A percentile compares a stretch with the other conserved stretches of the same genome.
Conservation (phyloP, 1,140 invertebrate species). For the Tachypleus tridentatus region DNA sequence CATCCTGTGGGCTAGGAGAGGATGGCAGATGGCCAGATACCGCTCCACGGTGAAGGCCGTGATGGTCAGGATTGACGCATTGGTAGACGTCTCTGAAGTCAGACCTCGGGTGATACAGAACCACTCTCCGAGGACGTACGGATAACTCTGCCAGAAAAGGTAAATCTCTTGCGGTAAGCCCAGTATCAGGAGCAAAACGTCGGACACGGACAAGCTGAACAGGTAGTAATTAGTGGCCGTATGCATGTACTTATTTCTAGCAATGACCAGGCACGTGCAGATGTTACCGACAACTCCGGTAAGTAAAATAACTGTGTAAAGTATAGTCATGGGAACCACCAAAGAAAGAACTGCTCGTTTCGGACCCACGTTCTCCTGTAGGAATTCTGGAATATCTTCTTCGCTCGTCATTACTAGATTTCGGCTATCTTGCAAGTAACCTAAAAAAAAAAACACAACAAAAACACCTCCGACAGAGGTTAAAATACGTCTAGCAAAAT, state of each 20-base stretch:
- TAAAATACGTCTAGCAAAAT: too few species aligned
- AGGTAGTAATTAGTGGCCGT: slow-evolving; percentile 42
- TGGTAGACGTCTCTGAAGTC: slow-evolving; percentile 76
- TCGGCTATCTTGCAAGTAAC: too few species aligned
- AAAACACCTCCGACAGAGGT: too few species aligned
- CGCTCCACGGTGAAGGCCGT: slow-evolving; percentile 87
- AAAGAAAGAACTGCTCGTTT: neutral
- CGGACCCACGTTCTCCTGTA: neutral
- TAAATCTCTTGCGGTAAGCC: slow-evolving; percentile 38
- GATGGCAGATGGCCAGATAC: slow-evolving; percentile 86
- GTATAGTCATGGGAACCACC: slow-evolving; percentile 30
- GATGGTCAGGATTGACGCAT: slow-evolving; percentile 83
- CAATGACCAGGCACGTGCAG: slow-evolving; percentile 41
- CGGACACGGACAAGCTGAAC: slow-evolving; percentile 50
- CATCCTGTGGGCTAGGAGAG: slow-evolving; percentile 73
- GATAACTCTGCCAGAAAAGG: slow-evolving; percentile 45
- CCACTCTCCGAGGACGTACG: slow-evolving; percentile 69
- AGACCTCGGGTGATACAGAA: slow-evolving; percentile 75
- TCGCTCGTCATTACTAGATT: too few species aligned
- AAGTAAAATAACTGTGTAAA: slow-evolving; percentile 36
- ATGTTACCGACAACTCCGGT: slow-evolving; percentile 40
- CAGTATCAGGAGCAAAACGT: slow-evolving; percentile 41
- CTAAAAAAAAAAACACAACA: too few species aligned
- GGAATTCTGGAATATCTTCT: slow-evolving; percentile 3
- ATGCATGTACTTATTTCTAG: slow-evolving; percentile 36